Percentiles rank a stretch among this genome's conserved stretches.
These are phyloP conservation scores for Venustaconcha ellipsiformis DNA, from an alignment of 1,140 invertebrate genomes.

Conservation along the genomic window DNA sequence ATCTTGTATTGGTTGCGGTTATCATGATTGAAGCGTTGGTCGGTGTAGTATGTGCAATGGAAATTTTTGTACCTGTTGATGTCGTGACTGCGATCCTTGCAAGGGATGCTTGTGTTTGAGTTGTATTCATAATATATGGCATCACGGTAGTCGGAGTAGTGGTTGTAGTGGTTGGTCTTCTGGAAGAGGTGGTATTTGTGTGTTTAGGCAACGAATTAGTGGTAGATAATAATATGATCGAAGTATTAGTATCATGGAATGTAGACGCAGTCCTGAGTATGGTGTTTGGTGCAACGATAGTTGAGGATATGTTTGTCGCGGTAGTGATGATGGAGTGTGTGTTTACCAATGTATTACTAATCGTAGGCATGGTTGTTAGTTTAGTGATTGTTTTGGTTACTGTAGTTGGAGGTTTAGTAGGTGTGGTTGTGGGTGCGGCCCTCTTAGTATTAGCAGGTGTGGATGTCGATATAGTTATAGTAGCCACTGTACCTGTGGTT, in stretches of 20 bases:
- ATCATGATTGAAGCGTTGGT: conserved; percentile 20
- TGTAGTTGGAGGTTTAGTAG: conserved; percentile 17
- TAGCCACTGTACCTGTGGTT: conserved; percentile 19
- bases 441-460: conserved; percentile 23
- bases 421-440: conserved; percentile 20
- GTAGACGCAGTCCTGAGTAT: no score
- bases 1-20: conserved; percentile 27
- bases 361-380: no score
- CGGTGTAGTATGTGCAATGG: conserved; percentile 12
- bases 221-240: not conserved
- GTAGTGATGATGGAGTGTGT: no score
- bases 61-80: conserved; percentile 1
- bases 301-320: no score
- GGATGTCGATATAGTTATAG: conserved; percentile 16
- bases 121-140: conserved; percentile 12
- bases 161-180: conserved; percentile 3
- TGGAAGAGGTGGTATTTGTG: conserved; percentile 6
- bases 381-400: not conserved
- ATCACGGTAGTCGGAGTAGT: conserved; percentile 17
- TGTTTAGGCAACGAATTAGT: not conserved
- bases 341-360: not conserved
- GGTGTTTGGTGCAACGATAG: no score
- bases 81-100: conserved; percentile 6
- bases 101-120: conserved; percentile 8
- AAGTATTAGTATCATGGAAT: no score